Conservation (phyloP, 2,113 vertebrate species). For the Platycercus adscitus region DNA sequence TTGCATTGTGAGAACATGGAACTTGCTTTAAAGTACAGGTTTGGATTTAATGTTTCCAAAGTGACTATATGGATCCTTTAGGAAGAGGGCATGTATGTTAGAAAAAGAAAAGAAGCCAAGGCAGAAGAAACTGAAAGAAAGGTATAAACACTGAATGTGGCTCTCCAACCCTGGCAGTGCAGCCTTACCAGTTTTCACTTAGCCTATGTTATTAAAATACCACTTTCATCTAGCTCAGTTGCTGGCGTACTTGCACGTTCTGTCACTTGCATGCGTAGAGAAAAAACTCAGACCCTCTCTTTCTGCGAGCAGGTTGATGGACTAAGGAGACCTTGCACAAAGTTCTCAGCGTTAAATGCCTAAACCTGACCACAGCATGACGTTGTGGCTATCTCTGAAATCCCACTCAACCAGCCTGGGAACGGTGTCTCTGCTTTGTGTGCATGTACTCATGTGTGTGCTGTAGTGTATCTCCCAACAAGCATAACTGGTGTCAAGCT, state of each 20-base stretch:
- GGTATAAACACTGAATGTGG: neutral
- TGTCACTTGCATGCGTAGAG: fast-evolving
- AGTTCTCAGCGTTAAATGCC: neutral
- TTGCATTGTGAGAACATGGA: neutral
- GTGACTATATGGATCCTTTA: neutral
- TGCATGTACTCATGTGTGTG: fast-evolving
- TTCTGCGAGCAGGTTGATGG: neutral
- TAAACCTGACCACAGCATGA: fast-evolving
- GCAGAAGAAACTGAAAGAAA: neutral
- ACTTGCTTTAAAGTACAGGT: neutral
- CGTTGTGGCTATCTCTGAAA: neutral
- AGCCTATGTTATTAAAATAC: neutral
- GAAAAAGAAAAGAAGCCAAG: neutral
- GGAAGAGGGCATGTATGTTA: neutral
- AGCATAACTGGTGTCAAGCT: too few relatives aligned
- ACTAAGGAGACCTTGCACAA: neutral
- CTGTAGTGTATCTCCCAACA: neutral
- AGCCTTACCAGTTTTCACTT: neutral
- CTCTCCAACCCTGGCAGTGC: neutral
- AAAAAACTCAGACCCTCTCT: neutral
- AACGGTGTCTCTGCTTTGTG: neutral
- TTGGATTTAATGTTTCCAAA: neutral
- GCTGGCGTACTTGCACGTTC: fast-evolving
- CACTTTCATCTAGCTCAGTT: neutral
- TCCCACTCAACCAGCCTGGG: neutral